Conservation (phyloP, 2,113 vertebrate genomes). For the Reinhardtius hippoglossoides region DNA sequence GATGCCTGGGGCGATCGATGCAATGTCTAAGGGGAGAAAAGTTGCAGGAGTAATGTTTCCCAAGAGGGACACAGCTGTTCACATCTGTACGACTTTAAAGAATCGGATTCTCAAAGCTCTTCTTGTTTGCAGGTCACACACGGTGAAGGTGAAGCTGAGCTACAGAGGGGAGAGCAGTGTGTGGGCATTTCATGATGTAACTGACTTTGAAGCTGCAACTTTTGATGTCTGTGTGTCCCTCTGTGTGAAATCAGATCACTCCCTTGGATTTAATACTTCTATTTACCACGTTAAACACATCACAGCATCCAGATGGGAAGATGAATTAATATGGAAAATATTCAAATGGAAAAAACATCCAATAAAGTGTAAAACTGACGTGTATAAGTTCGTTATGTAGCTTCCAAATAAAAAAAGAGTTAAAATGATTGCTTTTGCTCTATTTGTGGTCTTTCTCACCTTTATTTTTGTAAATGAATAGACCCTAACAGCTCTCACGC, state of each 20-base stretch:
- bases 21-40: neutral
- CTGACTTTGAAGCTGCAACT: constrained; percentile 72
- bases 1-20: neutral
- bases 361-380: too few species aligned
- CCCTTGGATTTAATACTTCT: constrained; percentile 20
- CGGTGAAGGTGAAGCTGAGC: constrained; percentile 56
- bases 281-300: constrained; percentile 17
- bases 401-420: neutral
- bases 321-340: neutral
- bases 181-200: constrained; percentile 74
- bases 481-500: constrained; percentile 26
- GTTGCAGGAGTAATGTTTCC: constrained; percentile 20
- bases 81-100: constrained; percentile 30
- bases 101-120: constrained; percentile 61
- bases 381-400: neutral
- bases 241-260: constrained; percentile 63
- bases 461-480: constrained; percentile 56
- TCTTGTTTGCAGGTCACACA: constrained; percentile 38
- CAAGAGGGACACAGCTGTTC: neutral
- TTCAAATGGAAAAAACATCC: neutral
- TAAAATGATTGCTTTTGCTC: neutral
- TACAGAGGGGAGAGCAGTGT: constrained; percentile 56
- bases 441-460: constrained; percentile 36
- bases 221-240: constrained; percentile 70
- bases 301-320: neutral